Conservation (phyloP, 2,113 vertebrate species). For the Phyllopteryx taeniolatus region DNA sequence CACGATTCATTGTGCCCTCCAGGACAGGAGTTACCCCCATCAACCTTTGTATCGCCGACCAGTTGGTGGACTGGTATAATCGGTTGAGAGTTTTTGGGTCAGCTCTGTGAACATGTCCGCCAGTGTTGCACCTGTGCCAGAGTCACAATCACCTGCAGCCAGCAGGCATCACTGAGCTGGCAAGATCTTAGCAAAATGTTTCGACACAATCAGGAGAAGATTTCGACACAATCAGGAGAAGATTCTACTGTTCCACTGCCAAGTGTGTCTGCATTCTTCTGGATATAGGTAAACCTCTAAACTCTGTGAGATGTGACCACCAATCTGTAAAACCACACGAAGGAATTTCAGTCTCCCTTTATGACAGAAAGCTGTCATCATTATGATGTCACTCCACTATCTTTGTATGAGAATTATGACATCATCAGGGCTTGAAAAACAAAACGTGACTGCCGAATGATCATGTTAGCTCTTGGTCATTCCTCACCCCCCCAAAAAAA, state of each 20-base stretch:
- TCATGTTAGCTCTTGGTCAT: not conserved
- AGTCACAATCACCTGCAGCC: not conserved
- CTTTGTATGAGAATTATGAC: not conserved
- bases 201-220: not conserved
- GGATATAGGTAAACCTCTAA: not conserved
- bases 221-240: not conserved
- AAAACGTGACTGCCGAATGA: not conserved
- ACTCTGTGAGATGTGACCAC: no score
- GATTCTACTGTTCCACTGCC: not conserved
- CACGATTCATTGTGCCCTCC: not conserved
- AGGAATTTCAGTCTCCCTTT: not conserved
- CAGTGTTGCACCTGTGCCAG: not conserved
- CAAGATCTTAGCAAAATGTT: not conserved
- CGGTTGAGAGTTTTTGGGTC: not conserved
- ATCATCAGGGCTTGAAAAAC: not conserved
- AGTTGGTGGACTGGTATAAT: not conserved
- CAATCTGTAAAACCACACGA: not conserved
- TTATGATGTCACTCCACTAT: not conserved
- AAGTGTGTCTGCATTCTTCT: not conserved
- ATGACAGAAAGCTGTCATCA: not conserved
- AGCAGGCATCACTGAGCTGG: not conserved
- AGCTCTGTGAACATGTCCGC: not conserved
- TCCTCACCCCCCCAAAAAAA: not conserved
- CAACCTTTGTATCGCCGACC: not conserved
- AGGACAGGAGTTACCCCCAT: not conserved